Base-by-base conservation (phyloP, 2,797 vertebrate species). In the Oreochromis grahami region DNA sequence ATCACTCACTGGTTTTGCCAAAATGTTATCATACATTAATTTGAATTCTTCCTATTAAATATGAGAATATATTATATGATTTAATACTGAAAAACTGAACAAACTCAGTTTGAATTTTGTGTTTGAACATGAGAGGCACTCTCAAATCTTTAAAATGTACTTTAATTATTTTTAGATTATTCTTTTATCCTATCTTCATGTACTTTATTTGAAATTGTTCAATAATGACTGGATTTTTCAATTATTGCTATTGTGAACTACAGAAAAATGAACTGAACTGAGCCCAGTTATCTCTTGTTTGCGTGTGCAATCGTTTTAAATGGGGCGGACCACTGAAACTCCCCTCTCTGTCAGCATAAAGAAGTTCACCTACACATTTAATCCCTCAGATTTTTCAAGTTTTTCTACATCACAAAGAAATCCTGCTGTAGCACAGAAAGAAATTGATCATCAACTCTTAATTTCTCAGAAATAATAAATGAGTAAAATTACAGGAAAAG, bases 1-100 rank as follows among this genome's bases (percentile, higher is more conserved):
- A 13, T 50, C 26, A 0, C 52, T 50, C 68, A 34, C 45, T 3
- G 45, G 45, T 74, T 36, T 74, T 74, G 70, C 43, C 26, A 74
- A 74, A 74, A 74, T 74, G 70, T 51, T 50, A 51, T n/a, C 45
- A n/a, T 12, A 74, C 45, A 6, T 32, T 50, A 12, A 50, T 74
- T 32, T n/a, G 15, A 50, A 50, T 74, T 34, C 17, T 32, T 74
- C 10, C 17, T 50, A 32, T 32, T 29, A n/a, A 63, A 36, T 63
- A 1, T 63, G 0, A 72, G 0, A 29, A 17, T 45, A 45, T 26
- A 63, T 63, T 63, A 3, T 36, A 36, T 32, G 1, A 48, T 72
- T 72, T 32, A 74, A 32, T n/a, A 50, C 17, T 50, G 43, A 50
- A 32, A n/a, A 50, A 13, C 15, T 50, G 26, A 74, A 51, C 11